Conservation (phyloP, 2,113 vertebrate genomes). For the Pelusios castaneus region DNA sequence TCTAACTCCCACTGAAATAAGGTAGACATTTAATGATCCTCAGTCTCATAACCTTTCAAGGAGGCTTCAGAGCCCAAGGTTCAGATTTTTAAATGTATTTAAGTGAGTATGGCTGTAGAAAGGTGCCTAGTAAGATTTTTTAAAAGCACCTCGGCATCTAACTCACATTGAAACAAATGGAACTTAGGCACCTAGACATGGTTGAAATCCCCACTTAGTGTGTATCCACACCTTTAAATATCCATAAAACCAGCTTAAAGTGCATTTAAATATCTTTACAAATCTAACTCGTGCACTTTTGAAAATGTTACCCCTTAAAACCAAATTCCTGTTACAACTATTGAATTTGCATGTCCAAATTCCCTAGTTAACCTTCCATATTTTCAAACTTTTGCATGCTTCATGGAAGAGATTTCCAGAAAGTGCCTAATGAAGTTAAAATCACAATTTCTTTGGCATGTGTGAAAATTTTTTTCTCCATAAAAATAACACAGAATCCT, state of each 20-base stretch:
- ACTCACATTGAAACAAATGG: background rate
- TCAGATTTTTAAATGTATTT: background rate
- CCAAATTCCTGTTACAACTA: background rate
- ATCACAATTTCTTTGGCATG: background rate
- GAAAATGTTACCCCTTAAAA: background rate
- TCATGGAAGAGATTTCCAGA: background rate
- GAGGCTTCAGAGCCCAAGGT: background rate
- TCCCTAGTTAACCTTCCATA: background rate
- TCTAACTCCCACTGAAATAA: background rate
- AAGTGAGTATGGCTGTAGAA: background rate
- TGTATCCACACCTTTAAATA: background rate
- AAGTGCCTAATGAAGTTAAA: background rate
- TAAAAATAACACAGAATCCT: background rate
- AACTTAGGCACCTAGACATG: background rate
- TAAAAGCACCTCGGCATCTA: background rate
- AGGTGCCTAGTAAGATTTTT: background rate
- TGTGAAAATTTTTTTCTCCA: background rate
- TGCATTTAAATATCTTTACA: background rate
- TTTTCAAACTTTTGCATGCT: background rate
- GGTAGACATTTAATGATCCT: background rate
- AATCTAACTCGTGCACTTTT: background rate
- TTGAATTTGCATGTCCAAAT: background rate
- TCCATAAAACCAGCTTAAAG: background rate
- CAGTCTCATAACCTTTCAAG: background rate
- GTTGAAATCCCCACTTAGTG: background rate